Base-by-base conservation (phyloP, 2,888 invertebrate species). In the Drosophila putrida region DNA sequence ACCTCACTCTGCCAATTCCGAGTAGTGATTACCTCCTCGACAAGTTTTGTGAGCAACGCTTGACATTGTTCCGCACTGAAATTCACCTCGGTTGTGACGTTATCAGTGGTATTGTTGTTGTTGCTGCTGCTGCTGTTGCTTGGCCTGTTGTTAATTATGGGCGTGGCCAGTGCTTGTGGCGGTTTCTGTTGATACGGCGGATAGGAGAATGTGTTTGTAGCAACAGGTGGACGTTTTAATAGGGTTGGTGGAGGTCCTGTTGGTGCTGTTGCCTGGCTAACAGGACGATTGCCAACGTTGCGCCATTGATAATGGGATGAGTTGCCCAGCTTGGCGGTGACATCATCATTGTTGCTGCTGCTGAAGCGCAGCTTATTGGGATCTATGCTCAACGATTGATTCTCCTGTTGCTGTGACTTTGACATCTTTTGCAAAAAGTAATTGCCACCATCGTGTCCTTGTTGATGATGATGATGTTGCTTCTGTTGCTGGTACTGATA, bases 361-460 rank as follows among this genome's bases (percentile, higher is more conserved):
- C 80, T 82, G 10, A 91, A 91, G 36, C 87, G 89, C 47, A 92
- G 55, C 62, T 92, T 92, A 35, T 80, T 91, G 3, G 78, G 47
- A 64, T 92, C 92, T 6, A 92, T 89, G 64, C 85, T 88, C 1
- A 88, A 67, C 0, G 81, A 58, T 31, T 85, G 80, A 25, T 82
- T 82, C 13, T 90, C 88, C 15, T 88, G 86, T 4, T 90, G 90
- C 50, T 88, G 89, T 4, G 79, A 66, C 46, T 89, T 90, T 49
- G 74, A 64, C 49, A 75, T 27, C 63, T 91, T 90, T 31, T 88
- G 86, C 69, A 82, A 58, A 36, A 82, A 91, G 57, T 85, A 89
- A 31, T 81, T 85, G 54, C 71, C 65, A 35, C 66, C 33, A 5
- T 73, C 75, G 47, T 83, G 74, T 0, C 71, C 44, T 31, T 71